Conservation (phyloP, 1,140 invertebrate species). For the Anadara kagoshimensis region DNA sequence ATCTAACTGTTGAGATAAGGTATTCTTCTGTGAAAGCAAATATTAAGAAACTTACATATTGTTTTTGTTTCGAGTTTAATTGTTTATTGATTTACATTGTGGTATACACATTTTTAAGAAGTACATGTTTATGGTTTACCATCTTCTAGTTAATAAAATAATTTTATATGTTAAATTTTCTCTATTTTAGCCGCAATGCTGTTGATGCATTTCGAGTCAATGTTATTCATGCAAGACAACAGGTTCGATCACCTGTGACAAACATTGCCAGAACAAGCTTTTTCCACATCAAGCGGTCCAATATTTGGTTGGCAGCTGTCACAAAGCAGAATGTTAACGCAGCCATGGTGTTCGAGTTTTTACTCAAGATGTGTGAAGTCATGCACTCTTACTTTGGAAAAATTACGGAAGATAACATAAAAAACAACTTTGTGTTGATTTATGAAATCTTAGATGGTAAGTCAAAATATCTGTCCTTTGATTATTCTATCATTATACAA, state of each 20-base stretch:
- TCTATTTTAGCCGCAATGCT: conserved; percentile 85
- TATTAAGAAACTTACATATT: no score
- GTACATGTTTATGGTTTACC: no score
- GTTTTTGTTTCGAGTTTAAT: no score
- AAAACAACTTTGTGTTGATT: conserved; percentile 99
- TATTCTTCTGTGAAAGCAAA: no score
- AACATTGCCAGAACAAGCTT: conserved; percentile 99
- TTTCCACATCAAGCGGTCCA: conserved; percentile 97
- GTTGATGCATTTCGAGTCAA: conserved; percentile 99
- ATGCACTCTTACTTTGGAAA: conserved; percentile 99
- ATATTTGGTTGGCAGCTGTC: conserved; percentile 99
- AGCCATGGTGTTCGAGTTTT: conserved; percentile 99
- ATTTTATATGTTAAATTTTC: background rate
- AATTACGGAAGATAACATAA: conserved; percentile 99
- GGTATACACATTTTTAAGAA: no score
- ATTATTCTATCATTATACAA: no score
- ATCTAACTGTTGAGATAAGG: no score
- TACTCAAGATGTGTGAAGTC: conserved; percentile 99
- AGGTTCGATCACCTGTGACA: conserved; percentile 98
- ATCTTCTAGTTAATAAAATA: no score
- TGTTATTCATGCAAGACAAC: conserved; percentile 99
- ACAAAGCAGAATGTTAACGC: conserved; percentile 99
- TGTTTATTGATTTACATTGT: no score
- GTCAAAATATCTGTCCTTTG: conserved; percentile 19
- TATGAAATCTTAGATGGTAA: conserved; percentile 98